Evolutionary conservation across 2,797 vertebrate species (phyloP), one percentile per base, ranked within the genome.

Genomic region (Chloroceryle amazona): DNA sequence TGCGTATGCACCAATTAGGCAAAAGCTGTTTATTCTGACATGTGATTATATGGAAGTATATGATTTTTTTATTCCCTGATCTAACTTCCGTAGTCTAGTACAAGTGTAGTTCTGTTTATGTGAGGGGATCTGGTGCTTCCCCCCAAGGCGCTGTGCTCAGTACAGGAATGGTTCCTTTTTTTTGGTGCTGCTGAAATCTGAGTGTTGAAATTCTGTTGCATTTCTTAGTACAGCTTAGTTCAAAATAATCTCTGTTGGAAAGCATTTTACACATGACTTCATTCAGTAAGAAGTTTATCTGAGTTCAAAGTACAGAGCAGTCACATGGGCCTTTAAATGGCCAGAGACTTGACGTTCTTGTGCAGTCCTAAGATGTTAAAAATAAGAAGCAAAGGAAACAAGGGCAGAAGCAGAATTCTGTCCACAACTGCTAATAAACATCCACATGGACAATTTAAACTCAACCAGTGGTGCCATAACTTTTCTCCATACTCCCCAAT

Each of bases 221-320:
- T 93, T 95, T 95, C 91, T 93, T 83, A 91, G 90, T n/a, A 87
- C 23, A 28, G 84, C 61, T 79, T 96, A 67, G 52, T 93, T 96
- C 93, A 82, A 86, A 96, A 93, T 83, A 94, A 91, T 92, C 86
- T 94, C 82, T 51, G 66, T 58, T 96, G 94, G 94, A 92, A 88
- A 96, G 84, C 67, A 76, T 93, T 96, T 97, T 94, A 83, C 86
- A 93, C 26, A 81, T 89, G 39, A 86, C 89, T 96, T 96, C 85
- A 94, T 97, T 93, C 83, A 95, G 74, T 20, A 92, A 94, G 92
- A 81, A 96, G 91, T 96, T 95, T 96, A 97, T 94, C 89, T 89
- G 93, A 95, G 94, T 96, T 96, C 96, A 95, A 86, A 97, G 96
- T 97, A 82, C 94, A 84, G 91, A 73, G 72, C 18, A 86, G 57